phyloP scores from a whole-genome alignment of 1,140 invertebrate genomes.

The Aphelenchoides avenae region DNA sequence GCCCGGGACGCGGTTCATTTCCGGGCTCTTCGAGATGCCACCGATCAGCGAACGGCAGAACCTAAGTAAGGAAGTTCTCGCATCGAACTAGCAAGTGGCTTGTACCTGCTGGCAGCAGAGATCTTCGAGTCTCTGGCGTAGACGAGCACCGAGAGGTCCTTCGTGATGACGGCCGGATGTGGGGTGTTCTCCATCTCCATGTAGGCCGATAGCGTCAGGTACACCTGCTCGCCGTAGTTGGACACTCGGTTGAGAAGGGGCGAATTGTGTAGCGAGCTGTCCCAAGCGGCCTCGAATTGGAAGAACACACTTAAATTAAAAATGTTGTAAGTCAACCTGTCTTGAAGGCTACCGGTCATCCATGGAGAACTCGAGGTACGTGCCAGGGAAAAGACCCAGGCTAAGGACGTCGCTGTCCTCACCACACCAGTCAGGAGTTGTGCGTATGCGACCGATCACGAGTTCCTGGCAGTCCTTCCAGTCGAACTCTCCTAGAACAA shows the following conservation, averaged over 20 bases:
- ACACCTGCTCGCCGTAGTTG: slow-evolving; percentile 90
- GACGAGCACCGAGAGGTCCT: slow-evolving; percentile 93
- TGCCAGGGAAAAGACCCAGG: slow-evolving; percentile 90
- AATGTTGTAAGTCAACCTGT: neutral
- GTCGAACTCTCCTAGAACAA: slow-evolving; percentile 69
- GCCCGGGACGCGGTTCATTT: slow-evolving; percentile 87
- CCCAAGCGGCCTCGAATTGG: slow-evolving; percentile 98
- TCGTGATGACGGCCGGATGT: slow-evolving; percentile 92
- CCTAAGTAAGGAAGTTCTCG: slow-evolving; percentile 69
- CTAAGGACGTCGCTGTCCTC: slow-evolving; percentile 90
- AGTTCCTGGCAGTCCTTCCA: slow-evolving; percentile 77
- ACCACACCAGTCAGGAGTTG: slow-evolving; percentile 75
- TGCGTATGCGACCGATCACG: slow-evolving; percentile 86
- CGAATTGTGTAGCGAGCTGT: slow-evolving; percentile 95
- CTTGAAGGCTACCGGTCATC: slow-evolving; percentile 69
- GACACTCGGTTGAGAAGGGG: slow-evolving; percentile 88
- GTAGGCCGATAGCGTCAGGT: slow-evolving; percentile 96
- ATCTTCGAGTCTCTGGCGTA: slow-evolving; percentile 90
- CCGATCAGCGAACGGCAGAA: slow-evolving; percentile 87
- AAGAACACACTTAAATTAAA: slow-evolving; percentile 71
- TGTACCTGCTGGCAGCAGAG: slow-evolving; percentile 64
- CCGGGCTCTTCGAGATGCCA: slow-evolving; percentile 76
- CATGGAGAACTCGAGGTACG: slow-evolving; percentile 79
- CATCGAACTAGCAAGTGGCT: slow-evolving; percentile 86
- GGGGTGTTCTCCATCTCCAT: slow-evolving; percentile 86